Evolutionary conservation across 2,113 vertebrate genomes (phyloP), one percentile per base, ranked within the genome.

Genomic region (Bubo bubo): DNA sequence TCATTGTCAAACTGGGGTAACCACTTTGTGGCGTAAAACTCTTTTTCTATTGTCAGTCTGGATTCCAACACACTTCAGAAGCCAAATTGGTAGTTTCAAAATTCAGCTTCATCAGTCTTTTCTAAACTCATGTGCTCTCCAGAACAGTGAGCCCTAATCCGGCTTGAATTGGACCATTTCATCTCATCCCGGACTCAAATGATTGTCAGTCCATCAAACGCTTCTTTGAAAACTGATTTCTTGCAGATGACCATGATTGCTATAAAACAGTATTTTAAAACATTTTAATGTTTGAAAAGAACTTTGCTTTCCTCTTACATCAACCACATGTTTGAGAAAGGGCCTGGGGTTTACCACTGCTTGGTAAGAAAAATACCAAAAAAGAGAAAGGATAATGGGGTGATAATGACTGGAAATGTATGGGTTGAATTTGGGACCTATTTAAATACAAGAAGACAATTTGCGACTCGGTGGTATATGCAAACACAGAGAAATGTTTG

Each of bases 141-240:
- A 90, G 94, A 94, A 91, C 55, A 62, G 58, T 8, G 63, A 79
- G 53, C 76, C 77, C 63, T 55, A 91, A 73, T 83, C 71, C 37
- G 0, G 41, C 43, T 87, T 83, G 84, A 95, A 62, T 32, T 58
- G 79, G 81, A 63, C 85, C 75, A 86, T 88, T 94, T 93, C 41
- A 86, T 94, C 91, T 88, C 63, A 41, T 90, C 89, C 62, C 2
- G 1, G 50, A 58, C 81, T 95, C 81, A 62, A 34, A 94, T 59
- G 89, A 90, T 30, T 94, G 93, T 91, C 96, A 97, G 91, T 94
- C 96, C 92, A 92, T 96, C 94, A 96, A 86, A 96, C 0, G 6
- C 84, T 70, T 90, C 87, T 96, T 96, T 96, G 94, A 96, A 95
- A 96, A 49, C 75, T 94, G 94, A 97, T 96, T 96, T 94, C 81